Conservation (phyloP, 1,140 invertebrate genomes). For the Protaetia brevitarsis region DNA sequence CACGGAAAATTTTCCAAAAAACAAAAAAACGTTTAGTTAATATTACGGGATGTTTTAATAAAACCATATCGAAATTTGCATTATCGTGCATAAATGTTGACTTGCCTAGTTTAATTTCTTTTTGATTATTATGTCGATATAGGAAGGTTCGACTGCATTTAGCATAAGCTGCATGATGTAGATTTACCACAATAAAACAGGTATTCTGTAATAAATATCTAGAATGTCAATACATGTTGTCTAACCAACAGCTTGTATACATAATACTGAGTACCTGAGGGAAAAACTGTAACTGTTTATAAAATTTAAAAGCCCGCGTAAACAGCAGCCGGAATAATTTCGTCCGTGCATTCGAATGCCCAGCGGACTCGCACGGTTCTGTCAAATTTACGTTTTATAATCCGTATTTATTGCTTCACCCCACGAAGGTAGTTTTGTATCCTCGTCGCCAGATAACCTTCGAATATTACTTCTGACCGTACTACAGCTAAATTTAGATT, state of each 20-base stretch:
- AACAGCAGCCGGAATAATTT: not conserved
- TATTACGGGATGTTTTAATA: too few relatives aligned
- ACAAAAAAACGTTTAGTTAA: too few relatives aligned
- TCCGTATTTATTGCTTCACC: constrained; percentile 27
- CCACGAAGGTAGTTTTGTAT: constrained; percentile 17
- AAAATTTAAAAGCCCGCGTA: not conserved
- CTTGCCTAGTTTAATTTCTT: too few relatives aligned
- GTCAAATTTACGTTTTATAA: constrained; percentile 32
- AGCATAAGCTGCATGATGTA: too few relatives aligned
- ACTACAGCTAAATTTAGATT: constrained; percentile 25
- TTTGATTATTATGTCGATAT: too few relatives aligned
- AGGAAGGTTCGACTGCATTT: too few relatives aligned
- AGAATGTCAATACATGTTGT: not conserved
- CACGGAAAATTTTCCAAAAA: too few relatives aligned
- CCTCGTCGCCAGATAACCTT: constrained; percentile 20
- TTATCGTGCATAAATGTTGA: too few relatives aligned
- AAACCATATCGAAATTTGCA: too few relatives aligned
- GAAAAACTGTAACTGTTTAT: not conserved
- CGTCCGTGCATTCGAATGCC: not conserved
- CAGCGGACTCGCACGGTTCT: constrained; percentile 3
- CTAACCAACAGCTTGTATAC: not conserved
- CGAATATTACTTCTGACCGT: not conserved
- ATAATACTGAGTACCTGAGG: too few relatives aligned
- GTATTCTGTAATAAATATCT: too few relatives aligned
- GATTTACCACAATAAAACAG: too few relatives aligned